phyloP scores from a whole-genome alignment of 2,797 vertebrate species.

The Pangasius sanitwongsei region DNA sequence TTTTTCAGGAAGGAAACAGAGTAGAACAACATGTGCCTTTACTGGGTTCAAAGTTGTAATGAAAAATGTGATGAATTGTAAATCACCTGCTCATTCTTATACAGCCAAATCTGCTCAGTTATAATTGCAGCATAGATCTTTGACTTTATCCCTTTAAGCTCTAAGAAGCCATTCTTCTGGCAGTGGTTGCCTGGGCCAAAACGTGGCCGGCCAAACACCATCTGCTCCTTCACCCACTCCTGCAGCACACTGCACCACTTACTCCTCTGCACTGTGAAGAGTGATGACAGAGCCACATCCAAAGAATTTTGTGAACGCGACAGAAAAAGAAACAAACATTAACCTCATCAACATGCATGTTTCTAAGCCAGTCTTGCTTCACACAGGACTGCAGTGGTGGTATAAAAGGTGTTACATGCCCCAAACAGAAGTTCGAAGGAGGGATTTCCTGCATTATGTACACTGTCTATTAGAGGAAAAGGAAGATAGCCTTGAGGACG shows the following conservation, averaged over 20 bases:
- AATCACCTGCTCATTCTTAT: constrained; percentile 93
- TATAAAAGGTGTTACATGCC: not conserved
- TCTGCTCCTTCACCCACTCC: constrained; percentile 85
- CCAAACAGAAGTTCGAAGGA: not conserved
- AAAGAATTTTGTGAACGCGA: not conserved
- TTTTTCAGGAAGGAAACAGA: constrained; percentile 32
- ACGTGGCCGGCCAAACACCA: constrained; percentile 77
- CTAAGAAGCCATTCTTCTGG: constrained; percentile 85
- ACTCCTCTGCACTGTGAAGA: constrained; percentile 78
- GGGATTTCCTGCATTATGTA: not conserved
- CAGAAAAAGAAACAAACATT: not conserved
- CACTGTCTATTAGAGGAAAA: constrained; percentile 19
- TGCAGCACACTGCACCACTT: constrained; percentile 88
- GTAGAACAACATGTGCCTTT: not conserved
- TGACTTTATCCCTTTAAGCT: constrained; percentile 92
- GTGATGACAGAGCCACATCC: constrained; percentile 1
- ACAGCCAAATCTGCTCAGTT: constrained; percentile 88
- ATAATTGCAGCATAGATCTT: constrained; percentile 87
- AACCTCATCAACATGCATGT: not conserved
- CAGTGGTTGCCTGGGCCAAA: constrained; percentile 77
- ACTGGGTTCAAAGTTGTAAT: not conserved
- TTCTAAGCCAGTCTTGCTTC: not conserved
- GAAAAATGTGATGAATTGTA: constrained; percentile 17
- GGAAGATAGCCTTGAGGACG: not conserved
- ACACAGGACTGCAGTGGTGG: not conserved